Evolutionary conservation across 2,888 invertebrate species (phyloP).

Genomic region (Horisme vitalbata): DNA sequence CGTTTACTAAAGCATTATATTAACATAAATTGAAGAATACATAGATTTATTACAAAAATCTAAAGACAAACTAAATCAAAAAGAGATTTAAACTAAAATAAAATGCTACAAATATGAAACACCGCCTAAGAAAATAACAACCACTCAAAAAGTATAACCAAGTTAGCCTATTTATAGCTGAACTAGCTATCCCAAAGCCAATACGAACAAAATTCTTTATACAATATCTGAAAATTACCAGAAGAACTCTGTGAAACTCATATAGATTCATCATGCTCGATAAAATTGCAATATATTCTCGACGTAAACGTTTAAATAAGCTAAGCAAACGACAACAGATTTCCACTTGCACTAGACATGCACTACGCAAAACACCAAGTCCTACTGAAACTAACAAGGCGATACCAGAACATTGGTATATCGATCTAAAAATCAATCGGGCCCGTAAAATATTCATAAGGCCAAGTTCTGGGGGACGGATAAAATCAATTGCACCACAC

Average conservation of each 20-base stretch:
- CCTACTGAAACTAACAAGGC: background rate
- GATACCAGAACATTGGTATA: conserved; percentile 1
- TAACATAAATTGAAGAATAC: no score
- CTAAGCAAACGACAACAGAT: background rate
- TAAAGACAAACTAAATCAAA: no score
- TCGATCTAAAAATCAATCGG: conserved; percentile 4
- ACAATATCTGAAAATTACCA: background rate
- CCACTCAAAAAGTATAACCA: no score
- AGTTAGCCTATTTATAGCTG: no score
- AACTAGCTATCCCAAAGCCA: no score
- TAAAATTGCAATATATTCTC: no score
- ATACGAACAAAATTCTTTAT: background rate
- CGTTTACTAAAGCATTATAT: no score
- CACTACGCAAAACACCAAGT: background rate
- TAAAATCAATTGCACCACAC: background rate
- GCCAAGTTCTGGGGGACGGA: conserved; percentile 3
- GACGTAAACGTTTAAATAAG: background rate
- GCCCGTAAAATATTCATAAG: background rate
- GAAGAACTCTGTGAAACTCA: conserved; percentile 11
- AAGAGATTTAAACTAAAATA: no score
- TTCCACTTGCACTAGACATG: background rate
- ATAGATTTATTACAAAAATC: no score
- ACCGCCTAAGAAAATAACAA: no score
- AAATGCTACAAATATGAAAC: no score
- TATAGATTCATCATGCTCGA: conserved; percentile 10